Base-by-base conservation (phyloP, 2,888 invertebrate genomes). In the Ichneumon xanthorius region DNA sequence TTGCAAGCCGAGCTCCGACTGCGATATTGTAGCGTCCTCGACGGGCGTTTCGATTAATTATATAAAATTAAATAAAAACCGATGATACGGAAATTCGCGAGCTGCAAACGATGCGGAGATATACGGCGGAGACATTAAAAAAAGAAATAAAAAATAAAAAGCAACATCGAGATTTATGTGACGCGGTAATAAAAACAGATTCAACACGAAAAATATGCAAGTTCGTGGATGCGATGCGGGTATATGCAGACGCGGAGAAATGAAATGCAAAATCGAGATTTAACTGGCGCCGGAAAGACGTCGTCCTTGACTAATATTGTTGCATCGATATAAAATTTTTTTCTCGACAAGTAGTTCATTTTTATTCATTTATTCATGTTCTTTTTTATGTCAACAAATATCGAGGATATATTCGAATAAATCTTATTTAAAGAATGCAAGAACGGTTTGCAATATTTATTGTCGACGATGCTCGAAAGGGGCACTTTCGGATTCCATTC, bases 251-350 rank as follows among this genome's bases (percentile, higher is more conserved):
- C 14, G 16, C 0, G 16, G 14, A 14, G 16, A 58, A 58, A 75
- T 68, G 33, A 68, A 75, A 16, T 19, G 30, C 40, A 67, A 48
- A 80, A 73, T 16, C 16, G 16, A 30, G 55, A 68, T 73, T 48
- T 58, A 45, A 26, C 11, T 58, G 58, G 22, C 22, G 22, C 58
- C 58, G 26, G 30, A 78, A 61, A 16, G 40, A 26, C 19, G 65
- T 19, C 11, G 76, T 22, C 77, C 77, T 77, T 40, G 77, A 22
- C 19, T 33, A 50, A 67, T 77, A 53, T 48, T 16, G 53, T 14
- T 45, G 11, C 37, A 67, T 67, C 11, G 67, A 67, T 30, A 30
- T 58, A 22, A 40, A 30, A 61, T 48, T 76, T 14, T 19, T 72
- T 19, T 72, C 73, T 40, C 75, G 33, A 33, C 65, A 14, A 50